A percentile compares a stretch with the other conserved stretches of the same genome.
These are phyloP conservation scores for Gavia stellata DNA, from an alignment of 2,113 vertebrate genomes.

Conservation along the genomic window DNA sequence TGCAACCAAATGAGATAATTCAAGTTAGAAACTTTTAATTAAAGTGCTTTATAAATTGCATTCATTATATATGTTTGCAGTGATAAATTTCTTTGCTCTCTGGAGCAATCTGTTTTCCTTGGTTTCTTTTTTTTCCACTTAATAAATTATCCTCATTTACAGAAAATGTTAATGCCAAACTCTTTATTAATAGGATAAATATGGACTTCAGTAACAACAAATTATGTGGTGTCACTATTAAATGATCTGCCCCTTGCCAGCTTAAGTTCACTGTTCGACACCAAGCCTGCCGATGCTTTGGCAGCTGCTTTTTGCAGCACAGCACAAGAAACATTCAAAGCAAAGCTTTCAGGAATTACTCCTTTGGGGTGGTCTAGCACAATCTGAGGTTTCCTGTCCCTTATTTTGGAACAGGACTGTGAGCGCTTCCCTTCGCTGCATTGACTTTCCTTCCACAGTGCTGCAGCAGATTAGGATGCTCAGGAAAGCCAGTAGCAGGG, in stretches of 20 bases:
- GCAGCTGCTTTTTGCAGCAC: background rate
- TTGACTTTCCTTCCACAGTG: background rate
- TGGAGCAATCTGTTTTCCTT: constrained; percentile 40
- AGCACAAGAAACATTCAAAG: background rate
- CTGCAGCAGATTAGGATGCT: background rate
- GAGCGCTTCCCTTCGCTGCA: fast-evolving
- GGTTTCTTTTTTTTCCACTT: constrained; percentile 26
- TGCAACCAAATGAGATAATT: background rate
- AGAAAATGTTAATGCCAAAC: constrained; percentile 19
- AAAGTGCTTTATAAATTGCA: constrained; percentile 48
- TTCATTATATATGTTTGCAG: constrained; percentile 52
- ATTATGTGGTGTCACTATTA: background rate
- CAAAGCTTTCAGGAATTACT: background rate
- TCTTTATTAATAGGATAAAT: constrained; percentile 59
- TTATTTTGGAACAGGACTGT: background rate
- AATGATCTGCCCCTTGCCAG: constrained; percentile 20
- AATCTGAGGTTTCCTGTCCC: background rate
- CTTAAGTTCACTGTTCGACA: background rate
- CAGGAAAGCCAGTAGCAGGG: background rate
- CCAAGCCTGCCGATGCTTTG: background rate
- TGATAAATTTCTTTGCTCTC: constrained; percentile 62
- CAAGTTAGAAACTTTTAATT: constrained; percentile 46
- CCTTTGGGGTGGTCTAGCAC: background rate
- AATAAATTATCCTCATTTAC: constrained; percentile 55
- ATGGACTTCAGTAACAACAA: constrained; percentile 38